A percentile compares a stretch with the other conserved stretches of the same genome.
Evolutionary conservation across 2,797 vertebrate species (phyloP).

Genomic region (Holocentrus rufus): DNA sequence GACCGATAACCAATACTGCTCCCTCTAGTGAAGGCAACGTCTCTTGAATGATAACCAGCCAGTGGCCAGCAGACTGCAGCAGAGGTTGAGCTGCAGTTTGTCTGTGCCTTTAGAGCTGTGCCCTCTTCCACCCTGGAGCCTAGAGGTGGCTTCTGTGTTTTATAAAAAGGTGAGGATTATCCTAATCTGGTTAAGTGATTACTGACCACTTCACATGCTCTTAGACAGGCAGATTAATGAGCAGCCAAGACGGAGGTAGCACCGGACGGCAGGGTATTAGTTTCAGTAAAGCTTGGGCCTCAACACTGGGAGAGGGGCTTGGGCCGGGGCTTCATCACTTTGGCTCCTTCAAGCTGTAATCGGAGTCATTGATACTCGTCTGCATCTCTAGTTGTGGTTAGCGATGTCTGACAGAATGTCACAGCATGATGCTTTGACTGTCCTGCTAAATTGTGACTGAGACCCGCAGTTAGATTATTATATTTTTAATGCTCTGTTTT

Average conservation of each 20-base stretch:
- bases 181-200: conserved; percentile 85
- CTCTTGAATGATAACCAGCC: conserved; percentile 10
- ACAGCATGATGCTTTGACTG: background rate
- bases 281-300: conserved; percentile 5
- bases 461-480: background rate
- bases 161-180: conserved; percentile 84
- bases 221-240: conserved; percentile 69
- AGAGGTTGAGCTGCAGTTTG: conserved; percentile 34
- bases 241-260: conserved; percentile 55
- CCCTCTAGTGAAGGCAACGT: conserved; percentile 16
- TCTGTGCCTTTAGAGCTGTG: conserved; percentile 29
- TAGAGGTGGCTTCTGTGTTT: conserved; percentile 58
- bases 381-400: background rate
- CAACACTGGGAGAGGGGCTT: conserved; percentile 3
- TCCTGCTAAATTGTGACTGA: background rate
- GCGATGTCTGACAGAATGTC: background rate
- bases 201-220: conserved; percentile 73
- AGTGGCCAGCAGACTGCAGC: conserved; percentile 16
- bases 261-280: conserved; percentile 24
- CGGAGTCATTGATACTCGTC: background rate
- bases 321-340: background rate
- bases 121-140: conserved; percentile 32
- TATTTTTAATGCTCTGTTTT: too few relatives aligned
- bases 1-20: background rate
- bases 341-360: background rate